Evolutionary conservation across 2,113 vertebrate species (phyloP).

Genomic region (Pelvicachromis taeniatus): DNA sequence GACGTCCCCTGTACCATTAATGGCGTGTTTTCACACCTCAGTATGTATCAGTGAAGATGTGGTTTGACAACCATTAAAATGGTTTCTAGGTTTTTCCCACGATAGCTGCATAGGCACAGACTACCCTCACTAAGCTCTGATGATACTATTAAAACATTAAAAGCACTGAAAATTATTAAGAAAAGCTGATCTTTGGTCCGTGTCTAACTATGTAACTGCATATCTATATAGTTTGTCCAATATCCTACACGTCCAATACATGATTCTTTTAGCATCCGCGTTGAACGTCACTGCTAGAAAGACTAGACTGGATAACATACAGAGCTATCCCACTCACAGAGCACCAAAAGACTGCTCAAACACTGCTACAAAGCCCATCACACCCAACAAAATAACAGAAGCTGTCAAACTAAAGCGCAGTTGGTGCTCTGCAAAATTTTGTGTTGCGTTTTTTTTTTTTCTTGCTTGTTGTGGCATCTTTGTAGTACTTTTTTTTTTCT

Average conservation of each 20-base stretch:
- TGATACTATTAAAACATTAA: background rate
- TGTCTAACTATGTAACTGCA: background rate
- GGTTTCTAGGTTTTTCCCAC: background rate
- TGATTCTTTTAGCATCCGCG: accelerated
- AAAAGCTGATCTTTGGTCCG: background rate
- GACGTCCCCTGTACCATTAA: accelerated
- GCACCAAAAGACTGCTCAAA: background rate
- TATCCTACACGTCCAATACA: background rate
- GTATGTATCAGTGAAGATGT: background rate
- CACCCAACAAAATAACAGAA: background rate
- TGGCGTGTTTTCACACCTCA: background rate
- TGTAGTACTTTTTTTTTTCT: background rate
- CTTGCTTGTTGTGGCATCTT: background rate
- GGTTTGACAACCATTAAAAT: background rate
- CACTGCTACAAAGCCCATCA: background rate
- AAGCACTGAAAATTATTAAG: background rate
- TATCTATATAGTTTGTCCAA: accelerated
- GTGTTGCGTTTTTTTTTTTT: background rate
- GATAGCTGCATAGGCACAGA: background rate
- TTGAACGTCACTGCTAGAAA: background rate
- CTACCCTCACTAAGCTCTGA: background rate
- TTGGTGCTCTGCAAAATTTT: background rate
- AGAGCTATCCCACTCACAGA: background rate
- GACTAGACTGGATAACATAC: background rate
- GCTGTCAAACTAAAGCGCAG: background rate